These are phyloP conservation scores for Biston stratarius DNA, from an alignment of 2,888 invertebrate genomes.

Conservation along the genomic window DNA sequence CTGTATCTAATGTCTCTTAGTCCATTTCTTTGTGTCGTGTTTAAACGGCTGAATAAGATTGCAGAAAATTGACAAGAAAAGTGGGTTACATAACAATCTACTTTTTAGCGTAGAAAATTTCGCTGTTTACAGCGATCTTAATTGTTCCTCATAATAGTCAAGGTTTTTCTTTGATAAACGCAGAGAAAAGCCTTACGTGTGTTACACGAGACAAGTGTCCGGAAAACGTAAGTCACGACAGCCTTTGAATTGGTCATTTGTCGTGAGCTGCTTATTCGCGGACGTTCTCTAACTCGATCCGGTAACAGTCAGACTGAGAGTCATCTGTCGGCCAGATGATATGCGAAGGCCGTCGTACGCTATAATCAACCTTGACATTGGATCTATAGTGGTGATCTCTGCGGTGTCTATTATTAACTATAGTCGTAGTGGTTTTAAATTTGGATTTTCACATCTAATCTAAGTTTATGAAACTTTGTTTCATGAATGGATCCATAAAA, in stretches of 20 bases:
- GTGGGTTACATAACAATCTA: background rate
- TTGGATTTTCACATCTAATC: background rate
- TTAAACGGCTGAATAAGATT: no score
- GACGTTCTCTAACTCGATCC: slow-evolving; percentile 59
- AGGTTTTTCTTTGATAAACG: background rate
- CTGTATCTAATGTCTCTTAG: background rate
- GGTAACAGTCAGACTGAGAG: slow-evolving; percentile 46
- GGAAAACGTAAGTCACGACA: slow-evolving; percentile 45
- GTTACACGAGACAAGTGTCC: slow-evolving; percentile 5
- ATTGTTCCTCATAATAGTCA: background rate
- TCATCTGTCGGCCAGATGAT: slow-evolving; percentile 22
- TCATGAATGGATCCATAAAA: background rate
- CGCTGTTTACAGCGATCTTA: background rate
- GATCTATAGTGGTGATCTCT: background rate
- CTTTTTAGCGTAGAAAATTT: background rate
- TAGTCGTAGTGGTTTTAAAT: background rate
- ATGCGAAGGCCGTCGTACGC: slow-evolving; percentile 17
- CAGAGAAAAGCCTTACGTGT: background rate
- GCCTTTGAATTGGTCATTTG: slow-evolving; percentile 50
- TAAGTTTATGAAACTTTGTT: background rate
- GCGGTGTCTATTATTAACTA: background rate
- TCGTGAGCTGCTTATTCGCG: slow-evolving; percentile 65
- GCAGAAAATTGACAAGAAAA: background rate
- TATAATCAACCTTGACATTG: slow-evolving; percentile 9
- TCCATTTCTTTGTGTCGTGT: no score